Evolutionary conservation across 2,888 invertebrate species (phyloP), one percentile per base, ranked within the genome.

Genomic region (Latheticus oryzae): DNA sequence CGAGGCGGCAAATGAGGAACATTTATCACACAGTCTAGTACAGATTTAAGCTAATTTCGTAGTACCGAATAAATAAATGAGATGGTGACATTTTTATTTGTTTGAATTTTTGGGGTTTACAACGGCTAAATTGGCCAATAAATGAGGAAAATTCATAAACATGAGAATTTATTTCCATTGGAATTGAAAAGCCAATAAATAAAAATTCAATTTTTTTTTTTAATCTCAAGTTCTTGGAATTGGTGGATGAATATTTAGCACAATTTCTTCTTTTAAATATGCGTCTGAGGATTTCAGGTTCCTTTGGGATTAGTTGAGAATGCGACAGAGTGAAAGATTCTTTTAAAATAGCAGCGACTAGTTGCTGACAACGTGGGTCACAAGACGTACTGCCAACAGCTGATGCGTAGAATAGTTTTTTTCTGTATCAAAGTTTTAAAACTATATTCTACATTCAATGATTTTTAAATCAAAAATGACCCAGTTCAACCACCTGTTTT

Each of bases 1-100:
- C 77, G 78, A 75, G 75, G 73, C 78, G 74, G 78, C 76, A 78
- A 78, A 78, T 78, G 78, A 78, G 76, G 54, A 59, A 62, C 77
- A 77, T 78, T 77, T 74, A 76, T 78, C 77, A 78, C 69, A n/a
- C 67, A 65, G 66, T 63, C 74, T 76, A 76, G 76, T 76, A 77
- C 76, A 72, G 63, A 64, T 69, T 66, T 62, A 63, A 73, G 74
- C 70, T 76, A 75, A 76, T 76, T 76, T 75, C 66, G 74, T 65
- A 64, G 65, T 65, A 67, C 66, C 62, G 70, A 70, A 75, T 76
- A 75, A 76, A 76, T 76, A 69, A n/a, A n/a, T 67, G 69, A 53
- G 64, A 69, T 70, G 73, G 65, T 72, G 74, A 73, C 75, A 69
- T 64, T 71, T 75, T 73, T 74, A 73, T 75, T 69, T 74, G 71